phyloP scores from a whole-genome alignment of 2,113 vertebrate genomes.

The Poeciliopsis turrubarensis region DNA sequence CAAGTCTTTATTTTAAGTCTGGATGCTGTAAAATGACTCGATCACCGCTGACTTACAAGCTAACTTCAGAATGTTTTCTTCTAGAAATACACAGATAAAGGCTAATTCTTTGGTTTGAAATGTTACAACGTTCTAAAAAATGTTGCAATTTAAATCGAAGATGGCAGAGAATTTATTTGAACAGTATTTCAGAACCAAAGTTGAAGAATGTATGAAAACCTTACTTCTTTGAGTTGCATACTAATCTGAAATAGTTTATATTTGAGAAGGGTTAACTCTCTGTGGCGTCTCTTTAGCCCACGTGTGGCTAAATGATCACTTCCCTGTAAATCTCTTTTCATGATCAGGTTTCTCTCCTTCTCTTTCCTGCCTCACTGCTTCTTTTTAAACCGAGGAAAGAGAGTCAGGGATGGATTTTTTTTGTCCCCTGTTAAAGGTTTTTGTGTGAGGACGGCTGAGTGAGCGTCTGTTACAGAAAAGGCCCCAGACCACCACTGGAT shows the following conservation, averaged over 20 bases:
- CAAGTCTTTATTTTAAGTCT: no score
- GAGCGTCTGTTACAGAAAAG: conserved; percentile 75
- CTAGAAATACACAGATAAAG: background rate
- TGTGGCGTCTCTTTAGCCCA: conserved; percentile 61
- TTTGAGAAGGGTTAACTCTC: conserved; percentile 66
- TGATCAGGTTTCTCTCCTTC: conserved; percentile 73
- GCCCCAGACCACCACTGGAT: conserved; percentile 87
- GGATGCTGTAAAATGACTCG: no score
- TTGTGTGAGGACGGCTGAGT: conserved; percentile 76
- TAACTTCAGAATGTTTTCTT: background rate
- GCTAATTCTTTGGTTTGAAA: background rate
- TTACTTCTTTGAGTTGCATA: conserved; percentile 32
- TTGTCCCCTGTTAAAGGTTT: conserved; percentile 61
- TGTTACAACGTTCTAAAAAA: background rate
- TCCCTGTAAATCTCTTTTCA: conserved; percentile 78
- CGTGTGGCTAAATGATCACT: conserved; percentile 75
- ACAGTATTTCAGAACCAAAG: conserved; percentile 14
- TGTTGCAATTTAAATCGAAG: background rate
- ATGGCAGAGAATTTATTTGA: background rate
- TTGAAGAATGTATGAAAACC: background rate
- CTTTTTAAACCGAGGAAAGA: conserved; percentile 74
- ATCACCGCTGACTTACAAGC: no score
- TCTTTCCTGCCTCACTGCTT: conserved; percentile 84
- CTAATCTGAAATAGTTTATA: conserved; percentile 61
- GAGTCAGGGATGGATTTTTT: conserved; percentile 63